phyloP scores from a whole-genome alignment of 2,888 invertebrate species.

The Seira ritae region DNA sequence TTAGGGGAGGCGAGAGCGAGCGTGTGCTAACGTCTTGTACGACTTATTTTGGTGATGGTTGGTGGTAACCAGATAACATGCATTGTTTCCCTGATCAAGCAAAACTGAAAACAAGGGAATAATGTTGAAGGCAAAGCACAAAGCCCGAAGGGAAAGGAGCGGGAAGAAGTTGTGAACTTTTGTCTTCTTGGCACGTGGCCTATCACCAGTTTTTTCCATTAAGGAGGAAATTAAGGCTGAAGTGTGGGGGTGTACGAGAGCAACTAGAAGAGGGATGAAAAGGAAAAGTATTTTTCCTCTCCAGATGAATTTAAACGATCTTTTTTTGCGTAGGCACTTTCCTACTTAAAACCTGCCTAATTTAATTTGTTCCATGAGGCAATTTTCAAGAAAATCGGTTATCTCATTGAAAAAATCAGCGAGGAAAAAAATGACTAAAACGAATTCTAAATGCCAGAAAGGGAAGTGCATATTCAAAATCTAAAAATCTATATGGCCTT shows the following conservation, averaged over 20 bases:
- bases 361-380: too few relatives aligned
- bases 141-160: constrained; percentile 56
- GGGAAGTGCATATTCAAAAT: too few relatives aligned
- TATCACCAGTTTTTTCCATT: constrained; percentile 27
- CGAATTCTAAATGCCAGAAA: too few relatives aligned
- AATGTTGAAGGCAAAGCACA: background rate
- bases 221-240: constrained; percentile 5
- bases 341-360: too few relatives aligned
- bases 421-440: too few relatives aligned
- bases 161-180: constrained; percentile 40
- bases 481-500: too few relatives aligned
- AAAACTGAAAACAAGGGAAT: background rate
- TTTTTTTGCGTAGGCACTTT: too few relatives aligned
- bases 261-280: background rate
- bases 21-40: too few relatives aligned
- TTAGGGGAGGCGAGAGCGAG: background rate
- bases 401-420: too few relatives aligned
- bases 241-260: background rate
- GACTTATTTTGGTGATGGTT: background rate
- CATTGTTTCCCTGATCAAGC: background rate
- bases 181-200: constrained; percentile 58
- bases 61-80: constrained; percentile 6
- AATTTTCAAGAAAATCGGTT: too few relatives aligned
- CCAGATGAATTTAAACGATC: background rate
- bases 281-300: background rate